A percentile compares a stretch with the other conserved stretches of the same genome.
These are phyloP conservation scores for Sebastes iracundus DNA, from an alignment of 2,797 vertebrate species.

Conservation along the genomic window DNA sequence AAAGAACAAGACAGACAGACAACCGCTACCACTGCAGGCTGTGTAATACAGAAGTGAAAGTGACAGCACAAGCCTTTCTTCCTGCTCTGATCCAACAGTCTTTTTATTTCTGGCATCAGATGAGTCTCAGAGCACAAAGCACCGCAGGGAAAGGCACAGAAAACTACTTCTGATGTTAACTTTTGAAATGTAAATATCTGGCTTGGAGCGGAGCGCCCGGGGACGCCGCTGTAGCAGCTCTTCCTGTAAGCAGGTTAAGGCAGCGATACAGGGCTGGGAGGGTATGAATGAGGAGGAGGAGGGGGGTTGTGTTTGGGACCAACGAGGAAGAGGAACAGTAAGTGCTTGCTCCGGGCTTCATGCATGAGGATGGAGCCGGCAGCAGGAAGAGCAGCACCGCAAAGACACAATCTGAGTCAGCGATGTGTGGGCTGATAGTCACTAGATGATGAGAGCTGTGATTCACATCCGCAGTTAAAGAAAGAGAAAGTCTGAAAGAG, in stretches of 20 bases:
- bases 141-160: conserved; percentile 1
- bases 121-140: conserved; percentile 31
- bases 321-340: conserved; percentile 5
- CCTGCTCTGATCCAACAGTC: neutral
- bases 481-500: conserved; percentile 8
- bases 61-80: conserved; percentile 26
- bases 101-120: conserved; percentile 51
- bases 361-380: conserved; percentile 1
- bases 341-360: neutral
- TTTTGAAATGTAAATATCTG: conserved; percentile 68
- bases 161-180: conserved; percentile 43
- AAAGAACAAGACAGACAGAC: neutral
- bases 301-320: neutral
- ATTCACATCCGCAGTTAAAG: conserved; percentile 26
- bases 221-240: neutral
- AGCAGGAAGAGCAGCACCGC: conserved; percentile 11
- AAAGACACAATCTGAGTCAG: conserved; percentile 34
- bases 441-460: conserved; percentile 9
- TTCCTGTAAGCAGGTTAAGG: neutral
- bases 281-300: neutral
- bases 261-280: neutral
- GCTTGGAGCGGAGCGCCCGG: conserved; percentile 9
- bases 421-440: conserved; percentile 49
- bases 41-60: conserved; percentile 53
- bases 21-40: neutral